Percentiles rank a stretch among this genome's conserved stretches.
Conservation (phyloP, 1,140 invertebrate genomes). For the Chironomus tepperi region DNA sequence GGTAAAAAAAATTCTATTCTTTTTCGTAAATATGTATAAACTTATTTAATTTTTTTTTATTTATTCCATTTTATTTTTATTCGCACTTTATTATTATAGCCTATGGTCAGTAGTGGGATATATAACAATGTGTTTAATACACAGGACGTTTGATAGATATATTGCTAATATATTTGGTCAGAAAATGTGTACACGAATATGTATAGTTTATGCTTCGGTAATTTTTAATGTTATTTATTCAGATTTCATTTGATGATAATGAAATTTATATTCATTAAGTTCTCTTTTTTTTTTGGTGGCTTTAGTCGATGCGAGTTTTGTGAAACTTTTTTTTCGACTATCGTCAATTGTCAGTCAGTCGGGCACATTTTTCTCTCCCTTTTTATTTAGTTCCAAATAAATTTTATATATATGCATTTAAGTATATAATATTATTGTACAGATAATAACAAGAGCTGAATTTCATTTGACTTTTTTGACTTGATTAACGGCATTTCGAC, state of each 20-base stretch:
- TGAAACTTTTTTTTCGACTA: neutral
- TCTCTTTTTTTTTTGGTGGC: neutral
- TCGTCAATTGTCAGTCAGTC: constrained; percentile 6
- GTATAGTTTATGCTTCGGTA: constrained; percentile 19
- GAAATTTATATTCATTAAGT: constrained; percentile 22
- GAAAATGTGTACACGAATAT: constrained; percentile 7
- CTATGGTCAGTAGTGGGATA: neutral
- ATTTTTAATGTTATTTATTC: constrained; percentile 24
- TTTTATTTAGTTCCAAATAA: neutral
- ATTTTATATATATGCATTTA: too few relatives aligned
- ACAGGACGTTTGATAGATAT: constrained; percentile 22
- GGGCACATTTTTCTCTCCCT: neutral
- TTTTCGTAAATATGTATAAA: neutral
- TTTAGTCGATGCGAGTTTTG: neutral
- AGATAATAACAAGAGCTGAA: neutral
- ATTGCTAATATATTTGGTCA: constrained; percentile 22
- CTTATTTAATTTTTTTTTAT: too few relatives aligned
- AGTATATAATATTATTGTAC: neutral
- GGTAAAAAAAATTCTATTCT: neutral
- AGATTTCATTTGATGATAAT: constrained; percentile 22
- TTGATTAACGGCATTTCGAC: neutral
- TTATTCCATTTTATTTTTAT: too few relatives aligned
- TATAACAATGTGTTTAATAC: constrained; percentile 17
- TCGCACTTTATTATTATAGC: neutral
- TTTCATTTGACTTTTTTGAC: constrained; percentile 11